Conservation (phyloP, 2,113 vertebrate genomes). For the Channa argus region DNA sequence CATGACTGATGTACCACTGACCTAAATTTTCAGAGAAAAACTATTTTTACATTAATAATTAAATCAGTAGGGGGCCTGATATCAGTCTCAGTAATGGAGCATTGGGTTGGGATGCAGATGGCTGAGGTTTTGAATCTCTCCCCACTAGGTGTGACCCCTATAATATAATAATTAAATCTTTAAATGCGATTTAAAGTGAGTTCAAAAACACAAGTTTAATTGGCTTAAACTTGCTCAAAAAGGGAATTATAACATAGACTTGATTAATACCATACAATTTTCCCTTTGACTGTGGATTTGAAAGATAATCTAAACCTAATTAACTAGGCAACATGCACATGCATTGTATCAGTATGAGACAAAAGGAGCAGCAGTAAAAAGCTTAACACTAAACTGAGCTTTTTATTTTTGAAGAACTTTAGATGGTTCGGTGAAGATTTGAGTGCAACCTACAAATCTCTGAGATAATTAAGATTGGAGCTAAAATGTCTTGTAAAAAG, state of each 20-base stretch:
- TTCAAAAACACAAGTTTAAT: not conserved
- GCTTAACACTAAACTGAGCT: not conserved
- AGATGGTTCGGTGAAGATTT: not conserved
- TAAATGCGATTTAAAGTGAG: too few species aligned
- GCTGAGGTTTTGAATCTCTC: too few species aligned
- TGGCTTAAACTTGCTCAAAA: conserved; percentile 16
- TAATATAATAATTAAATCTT: too few species aligned
- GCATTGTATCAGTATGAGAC: not conserved
- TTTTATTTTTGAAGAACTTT: not conserved
- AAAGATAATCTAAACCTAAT: not conserved
- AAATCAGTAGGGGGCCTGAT: not conserved
- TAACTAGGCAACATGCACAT: not conserved
- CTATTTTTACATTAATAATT: conserved; percentile 21
- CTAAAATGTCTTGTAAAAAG: too few species aligned
- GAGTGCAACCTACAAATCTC: not conserved
- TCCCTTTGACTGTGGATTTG: not conserved
- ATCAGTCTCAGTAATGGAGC: too few species aligned
- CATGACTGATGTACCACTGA: conserved; percentile 16
- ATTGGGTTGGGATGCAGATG: too few species aligned
- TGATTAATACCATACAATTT: not conserved
- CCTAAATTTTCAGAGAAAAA: conserved; percentile 14
- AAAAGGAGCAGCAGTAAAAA: not conserved
- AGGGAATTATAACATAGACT: not conserved
- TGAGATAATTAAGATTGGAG: not conserved
- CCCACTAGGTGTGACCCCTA: too few species aligned